Base-by-base conservation (phyloP, 1,140 invertebrate species). In the Diorhabda carinulata region DNA sequence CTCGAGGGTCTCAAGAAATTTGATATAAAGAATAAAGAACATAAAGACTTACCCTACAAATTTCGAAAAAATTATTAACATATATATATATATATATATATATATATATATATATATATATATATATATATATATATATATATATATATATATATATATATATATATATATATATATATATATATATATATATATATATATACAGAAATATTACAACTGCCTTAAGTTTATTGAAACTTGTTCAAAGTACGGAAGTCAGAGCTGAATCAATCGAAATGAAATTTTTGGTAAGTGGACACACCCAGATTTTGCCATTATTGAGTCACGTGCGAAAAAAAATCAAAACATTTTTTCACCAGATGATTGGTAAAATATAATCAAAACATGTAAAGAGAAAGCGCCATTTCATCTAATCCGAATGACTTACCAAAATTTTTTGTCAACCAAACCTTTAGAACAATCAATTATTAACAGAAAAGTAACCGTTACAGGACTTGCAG, bases 141-240 rank as follows among this genome's bases (percentile, higher is more conserved):
- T 25, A 25, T 1, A 25, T 25, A 25, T 25, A 25, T 25, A 56
- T 25, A 25, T 25, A 25, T 25, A 25, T 25, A 25, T 25, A 25
- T 25, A 25, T 25, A 25, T 25, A 25, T 25, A 25, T 25, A 25
- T 25, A 25, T 25, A 25, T 25, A 25, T 25, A 25, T 25, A 25
- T 25, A 25, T 25, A 25, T 25, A 25, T 25, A 25, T 25, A 25
- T 25, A 25, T 25, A 25, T 25, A 25, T 25, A 25, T 25, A 25
- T 25, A 25, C 25, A 56, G 52, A 56, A 56, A 56, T 56, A 56
- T 56, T 56, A 56, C 6, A 56, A 56, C 25, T 2, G 52, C n/a
- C 52, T 56, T 56, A 56, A 56, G 52, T 56, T 56, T 56, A 56
- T 56, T 56, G 52, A 56, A 56, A 56, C 52, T 56, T 56, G 52